Base-by-base conservation (phyloP, 2,888 invertebrate species). In the Thumatha senex region DNA sequence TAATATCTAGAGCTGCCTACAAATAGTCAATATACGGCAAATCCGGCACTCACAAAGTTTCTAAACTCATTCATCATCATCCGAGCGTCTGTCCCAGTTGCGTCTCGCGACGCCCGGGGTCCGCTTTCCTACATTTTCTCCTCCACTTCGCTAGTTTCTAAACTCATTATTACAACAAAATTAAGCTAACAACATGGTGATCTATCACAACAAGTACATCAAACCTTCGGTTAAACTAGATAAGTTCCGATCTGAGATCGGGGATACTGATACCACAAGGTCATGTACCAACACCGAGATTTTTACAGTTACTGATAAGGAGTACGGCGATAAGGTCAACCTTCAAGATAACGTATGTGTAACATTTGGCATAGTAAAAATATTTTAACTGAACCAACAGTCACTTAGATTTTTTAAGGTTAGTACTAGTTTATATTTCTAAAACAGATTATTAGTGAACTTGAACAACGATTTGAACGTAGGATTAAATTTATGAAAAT, bases 231-330 rank as follows among this genome's bases (percentile, higher is more conserved):
- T 33, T 39, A 38, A 56, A 51, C 44, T 40, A 43, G 33, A 56
- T 54, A 63, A 48, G 42, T 59, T 61, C 58, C 39, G 12, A 33
- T 35, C 65, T 38, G 54, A 66, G 62, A 63, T 56, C 15, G 56
- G 43, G 50, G 34, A 24, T 50, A 43, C 45, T 50, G 29, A 29
- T 50, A 42, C 44, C 13, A 54, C 69, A 67, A 65, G 59, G 68
- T 53, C 61, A 46, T 48, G 57, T 68, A 63, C 63, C 67, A 61
- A 61, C 64, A 61, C 52, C 51, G 54, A 67, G 61, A 71, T 61
- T 56, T 46, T 15, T 34, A 49, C 53, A 73, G 81, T 76, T 74
- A 76, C 56, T 69, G 81, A 84, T 83, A 82, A 76, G 63, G 51
- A 24, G 0, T 9, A 36, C 11, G 11, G 9, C 34, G 52, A 53